These are phyloP conservation scores for Strix uralensis DNA, from an alignment of 2,113 vertebrate genomes.

Conservation along the genomic window DNA sequence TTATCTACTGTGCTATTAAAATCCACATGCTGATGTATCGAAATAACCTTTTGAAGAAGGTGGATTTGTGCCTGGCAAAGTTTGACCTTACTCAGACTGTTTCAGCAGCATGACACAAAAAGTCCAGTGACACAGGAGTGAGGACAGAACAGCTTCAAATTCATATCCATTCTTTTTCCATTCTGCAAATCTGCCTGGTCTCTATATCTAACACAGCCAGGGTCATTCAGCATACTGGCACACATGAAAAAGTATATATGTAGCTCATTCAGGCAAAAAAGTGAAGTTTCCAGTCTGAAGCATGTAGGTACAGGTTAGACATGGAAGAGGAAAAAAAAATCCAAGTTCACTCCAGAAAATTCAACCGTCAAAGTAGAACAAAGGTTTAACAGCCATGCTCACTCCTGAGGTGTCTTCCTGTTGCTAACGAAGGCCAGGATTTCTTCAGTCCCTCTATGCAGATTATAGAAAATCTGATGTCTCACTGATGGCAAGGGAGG, in stretches of 20 bases:
- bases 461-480: background rate
- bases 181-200: background rate
- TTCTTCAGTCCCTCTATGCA: background rate
- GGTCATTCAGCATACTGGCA: background rate
- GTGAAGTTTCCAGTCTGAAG: background rate
- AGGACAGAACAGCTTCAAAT: background rate
- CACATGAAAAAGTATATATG: background rate
- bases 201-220: background rate
- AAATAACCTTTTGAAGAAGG: constrained; percentile 11
- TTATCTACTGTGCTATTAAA: background rate
- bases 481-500: background rate
- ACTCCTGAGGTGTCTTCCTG: background rate
- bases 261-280: background rate
- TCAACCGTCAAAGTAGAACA: background rate
- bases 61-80: background rate
- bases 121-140: background rate
- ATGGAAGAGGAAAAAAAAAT: background rate
- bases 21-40: background rate
- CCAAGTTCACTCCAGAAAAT: background rate
- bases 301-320: background rate
- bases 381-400: background rate
- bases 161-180: background rate
- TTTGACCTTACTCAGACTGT: background rate
- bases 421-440: background rate
- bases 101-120: background rate